Evolutionary conservation across 1,140 invertebrate species (phyloP).

Genomic region (Acromyrmex charruanus): DNA sequence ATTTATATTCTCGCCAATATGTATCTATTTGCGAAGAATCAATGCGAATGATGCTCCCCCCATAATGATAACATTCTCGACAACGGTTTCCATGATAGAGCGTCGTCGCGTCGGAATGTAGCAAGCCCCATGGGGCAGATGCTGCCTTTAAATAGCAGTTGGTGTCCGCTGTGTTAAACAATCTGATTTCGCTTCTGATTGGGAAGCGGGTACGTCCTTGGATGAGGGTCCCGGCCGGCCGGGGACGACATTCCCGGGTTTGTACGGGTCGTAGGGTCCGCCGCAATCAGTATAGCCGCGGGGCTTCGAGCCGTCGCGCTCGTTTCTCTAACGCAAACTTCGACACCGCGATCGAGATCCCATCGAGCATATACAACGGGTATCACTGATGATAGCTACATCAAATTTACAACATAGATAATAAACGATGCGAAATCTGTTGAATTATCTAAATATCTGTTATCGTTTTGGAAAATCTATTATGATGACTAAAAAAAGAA

Average conservation of each 20-base stretch:
- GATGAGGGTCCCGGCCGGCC: conserved; percentile 58
- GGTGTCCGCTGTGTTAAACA: conserved; percentile 84
- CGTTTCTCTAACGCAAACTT: conserved; percentile 54
- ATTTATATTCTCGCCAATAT: background rate
- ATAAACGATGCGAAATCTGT: background rate
- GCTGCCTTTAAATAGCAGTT: conserved; percentile 84
- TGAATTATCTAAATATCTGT: conserved; percentile 3
- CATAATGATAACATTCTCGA: background rate
- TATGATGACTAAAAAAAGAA: background rate
- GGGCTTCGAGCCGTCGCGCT: conserved; percentile 56
- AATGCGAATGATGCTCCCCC: background rate
- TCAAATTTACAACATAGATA: conserved; percentile 8
- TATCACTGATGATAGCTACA: conserved; percentile 9
- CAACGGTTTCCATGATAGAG: conserved; percentile 29
- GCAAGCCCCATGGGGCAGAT: conserved; percentile 75
- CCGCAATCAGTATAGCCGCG: conserved; percentile 82
- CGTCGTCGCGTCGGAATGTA: conserved; percentile 59
- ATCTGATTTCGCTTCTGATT: conserved; percentile 84
- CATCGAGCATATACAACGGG: conserved; percentile 3
- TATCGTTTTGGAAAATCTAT: background rate
- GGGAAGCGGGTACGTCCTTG: conserved; percentile 76
- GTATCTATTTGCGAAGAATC: background rate
- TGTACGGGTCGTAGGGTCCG: conserved; percentile 73
- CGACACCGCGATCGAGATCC: conserved; percentile 26
- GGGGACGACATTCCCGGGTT: conserved; percentile 60